A percentile compares a stretch with the other conserved stretches of the same genome.
phyloP scores from a whole-genome alignment of 1,140 invertebrate species.

The Whitmania pigra region DNA sequence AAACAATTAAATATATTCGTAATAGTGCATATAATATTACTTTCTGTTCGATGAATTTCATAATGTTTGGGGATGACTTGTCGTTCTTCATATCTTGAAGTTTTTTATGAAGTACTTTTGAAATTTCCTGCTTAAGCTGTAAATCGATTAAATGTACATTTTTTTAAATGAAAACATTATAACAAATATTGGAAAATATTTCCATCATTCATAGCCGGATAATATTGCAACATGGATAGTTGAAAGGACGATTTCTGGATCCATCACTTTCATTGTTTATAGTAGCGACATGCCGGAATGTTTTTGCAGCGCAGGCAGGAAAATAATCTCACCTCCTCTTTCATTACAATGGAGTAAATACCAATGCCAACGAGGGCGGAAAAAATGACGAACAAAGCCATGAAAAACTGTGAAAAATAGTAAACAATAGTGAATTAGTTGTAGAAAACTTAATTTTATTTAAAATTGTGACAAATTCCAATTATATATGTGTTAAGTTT shows the following conservation, averaged over 20 bases:
- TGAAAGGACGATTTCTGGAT: too few relatives aligned
- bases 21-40: not conserved
- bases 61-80: not conserved
- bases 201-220: too few relatives aligned
- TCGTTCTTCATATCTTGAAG: conserved; percentile 7
- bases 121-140: conserved; percentile 11
- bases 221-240: too few relatives aligned
- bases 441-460: too few relatives aligned
- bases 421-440: conserved; percentile 11
- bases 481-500: too few relatives aligned
- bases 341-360: conserved; percentile 38
- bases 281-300: too few relatives aligned
- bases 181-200: too few relatives aligned
- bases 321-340: conserved; percentile 32
- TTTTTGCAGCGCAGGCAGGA: too few relatives aligned
- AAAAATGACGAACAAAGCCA: conserved; percentile 39
- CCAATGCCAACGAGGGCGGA: conserved; percentile 35
- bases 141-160: not conserved
- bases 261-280: too few relatives aligned
- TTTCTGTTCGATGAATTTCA: conserved; percentile 12
- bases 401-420: conserved; percentile 35
- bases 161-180: too few relatives aligned
- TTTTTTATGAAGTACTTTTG: conserved; percentile 2
- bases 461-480: too few relatives aligned
- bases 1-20: too few relatives aligned